These are phyloP conservation scores for Nipponacmea schrenckii DNA, from an alignment of 2,888 invertebrate species.

Conservation along the genomic window DNA sequence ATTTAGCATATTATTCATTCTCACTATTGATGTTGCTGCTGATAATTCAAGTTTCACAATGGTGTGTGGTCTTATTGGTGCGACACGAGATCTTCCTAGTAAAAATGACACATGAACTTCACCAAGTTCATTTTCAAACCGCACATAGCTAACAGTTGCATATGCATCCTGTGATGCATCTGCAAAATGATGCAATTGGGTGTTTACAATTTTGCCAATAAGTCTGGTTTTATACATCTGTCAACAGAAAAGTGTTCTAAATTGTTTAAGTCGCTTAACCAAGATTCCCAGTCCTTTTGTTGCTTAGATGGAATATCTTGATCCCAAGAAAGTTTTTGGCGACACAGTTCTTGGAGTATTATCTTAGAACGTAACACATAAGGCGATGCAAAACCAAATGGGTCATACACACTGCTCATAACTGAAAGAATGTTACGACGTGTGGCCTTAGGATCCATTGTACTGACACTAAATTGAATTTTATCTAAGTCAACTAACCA, in stretches of 20 bases:
- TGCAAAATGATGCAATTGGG: slow-evolving; percentile 13
- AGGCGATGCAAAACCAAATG: no score
- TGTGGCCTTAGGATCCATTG: slow-evolving; percentile 1
- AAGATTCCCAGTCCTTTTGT: slow-evolving; percentile 7
- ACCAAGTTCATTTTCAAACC: background rate
- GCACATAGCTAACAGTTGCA: slow-evolving; percentile 11
- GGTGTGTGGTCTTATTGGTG: slow-evolving; percentile 12
- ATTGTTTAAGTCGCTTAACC: slow-evolving; percentile 8
- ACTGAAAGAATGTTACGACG: no score
- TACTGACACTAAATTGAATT: slow-evolving; percentile 11
- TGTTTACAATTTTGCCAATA: background rate
- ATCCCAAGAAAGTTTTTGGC: slow-evolving; percentile 10
- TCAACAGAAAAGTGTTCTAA: background rate
- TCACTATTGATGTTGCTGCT: slow-evolving; percentile 12
- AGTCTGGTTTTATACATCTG: background rate
- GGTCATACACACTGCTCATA: no score
- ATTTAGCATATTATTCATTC: slow-evolving; percentile 12
- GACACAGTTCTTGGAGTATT: slow-evolving; percentile 6
- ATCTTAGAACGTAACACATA: no score
- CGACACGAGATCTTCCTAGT: slow-evolving; percentile 10
- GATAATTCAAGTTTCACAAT: slow-evolving; percentile 14
- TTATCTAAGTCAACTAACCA: slow-evolving; percentile 19
- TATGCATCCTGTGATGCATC: slow-evolving; percentile 5
- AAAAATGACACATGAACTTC: slow-evolving; percentile 7
- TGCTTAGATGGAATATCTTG: background rate